A percentile compares a stretch with the other conserved stretches of the same genome.
phyloP scores from a whole-genome alignment of 2,113 vertebrate genomes.

The Speoplatyrhinus poulsoni region DNA sequence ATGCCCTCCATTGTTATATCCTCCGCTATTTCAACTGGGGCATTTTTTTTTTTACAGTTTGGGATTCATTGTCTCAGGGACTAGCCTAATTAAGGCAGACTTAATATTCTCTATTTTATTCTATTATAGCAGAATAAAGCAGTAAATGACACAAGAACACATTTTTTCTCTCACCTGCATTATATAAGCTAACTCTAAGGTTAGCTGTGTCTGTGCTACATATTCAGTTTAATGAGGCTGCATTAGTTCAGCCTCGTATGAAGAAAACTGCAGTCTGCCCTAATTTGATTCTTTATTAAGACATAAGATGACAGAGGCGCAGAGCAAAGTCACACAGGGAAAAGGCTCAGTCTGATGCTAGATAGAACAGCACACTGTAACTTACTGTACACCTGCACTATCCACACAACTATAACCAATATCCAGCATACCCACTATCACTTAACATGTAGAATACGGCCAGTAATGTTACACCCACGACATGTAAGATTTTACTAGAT shows the following conservation, averaged over 20 bases:
- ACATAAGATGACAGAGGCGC: not conserved
- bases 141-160: too few relatives aligned
- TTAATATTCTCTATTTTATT: slow-evolving; percentile 2
- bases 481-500: too few relatives aligned
- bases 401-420: too few relatives aligned
- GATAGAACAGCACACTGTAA: not conserved
- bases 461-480: too few relatives aligned
- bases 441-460: too few relatives aligned
- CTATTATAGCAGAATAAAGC: not conserved
- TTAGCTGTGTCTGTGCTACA: too few relatives aligned
- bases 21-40: not conserved
- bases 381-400: not conserved
- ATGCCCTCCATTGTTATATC: not conserved
- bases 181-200: too few relatives aligned
- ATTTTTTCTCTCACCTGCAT: too few relatives aligned
- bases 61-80: slow-evolving; percentile 66
- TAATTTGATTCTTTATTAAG: not conserved
- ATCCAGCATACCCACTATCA: too few relatives aligned
- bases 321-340: not conserved
- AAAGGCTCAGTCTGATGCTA: not conserved
- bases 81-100: slow-evolving; percentile 22
- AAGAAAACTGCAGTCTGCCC: too few relatives aligned
- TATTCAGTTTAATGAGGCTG: too few relatives aligned
- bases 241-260: too few relatives aligned
- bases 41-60: slow-evolving; percentile 26